Conservation (phyloP, 2,888 invertebrate genomes). For the Hydropsyche betteni region DNA sequence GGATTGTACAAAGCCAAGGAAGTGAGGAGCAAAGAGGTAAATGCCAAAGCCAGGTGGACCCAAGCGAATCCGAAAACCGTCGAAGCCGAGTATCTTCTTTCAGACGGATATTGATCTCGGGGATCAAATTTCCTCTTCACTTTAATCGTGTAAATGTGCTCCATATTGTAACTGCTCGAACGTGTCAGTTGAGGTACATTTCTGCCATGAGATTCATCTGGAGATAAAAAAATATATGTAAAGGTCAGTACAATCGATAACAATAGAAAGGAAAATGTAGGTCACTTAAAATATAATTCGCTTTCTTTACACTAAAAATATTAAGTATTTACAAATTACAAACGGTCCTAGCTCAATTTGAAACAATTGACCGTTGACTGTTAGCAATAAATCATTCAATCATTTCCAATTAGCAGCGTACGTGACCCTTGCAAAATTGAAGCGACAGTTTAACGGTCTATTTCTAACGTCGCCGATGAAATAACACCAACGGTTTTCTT, state of each 20-base stretch:
- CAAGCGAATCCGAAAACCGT: slow-evolving; percentile 72
- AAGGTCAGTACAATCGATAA: neutral
- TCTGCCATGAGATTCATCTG: slow-evolving; percentile 9
- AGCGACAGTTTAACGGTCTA: slow-evolving; percentile 1
- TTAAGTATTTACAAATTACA: too few species aligned
- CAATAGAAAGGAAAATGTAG: neutral
- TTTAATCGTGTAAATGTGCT: slow-evolving; percentile 74
- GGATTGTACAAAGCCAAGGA: slow-evolving; percentile 64
- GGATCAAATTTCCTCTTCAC: slow-evolving; percentile 71
- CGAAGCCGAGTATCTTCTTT: slow-evolving; percentile 73
- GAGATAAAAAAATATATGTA: slow-evolving; percentile 1
- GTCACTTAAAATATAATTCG: neutral
- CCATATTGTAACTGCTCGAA: slow-evolving; percentile 60
- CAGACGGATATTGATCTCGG: slow-evolving; percentile 70
- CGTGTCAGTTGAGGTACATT: neutral
- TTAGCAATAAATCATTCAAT: slow-evolving; percentile 19
- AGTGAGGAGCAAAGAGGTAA: slow-evolving; percentile 67
- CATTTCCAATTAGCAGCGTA: neutral
- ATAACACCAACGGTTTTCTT: too few species aligned
- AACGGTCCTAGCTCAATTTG: slow-evolving; percentile 18
- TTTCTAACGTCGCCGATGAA: neutral
- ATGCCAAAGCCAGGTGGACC: slow-evolving; percentile 70
- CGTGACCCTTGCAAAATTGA: slow-evolving; percentile 21
- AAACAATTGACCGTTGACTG: slow-evolving; percentile 27
- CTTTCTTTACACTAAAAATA: neutral